A percentile compares a stretch with the other conserved stretches of the same genome.
Evolutionary conservation across 2,797 vertebrate species (phyloP).

Genomic region (Triplophysa yarkandensis): DNA sequence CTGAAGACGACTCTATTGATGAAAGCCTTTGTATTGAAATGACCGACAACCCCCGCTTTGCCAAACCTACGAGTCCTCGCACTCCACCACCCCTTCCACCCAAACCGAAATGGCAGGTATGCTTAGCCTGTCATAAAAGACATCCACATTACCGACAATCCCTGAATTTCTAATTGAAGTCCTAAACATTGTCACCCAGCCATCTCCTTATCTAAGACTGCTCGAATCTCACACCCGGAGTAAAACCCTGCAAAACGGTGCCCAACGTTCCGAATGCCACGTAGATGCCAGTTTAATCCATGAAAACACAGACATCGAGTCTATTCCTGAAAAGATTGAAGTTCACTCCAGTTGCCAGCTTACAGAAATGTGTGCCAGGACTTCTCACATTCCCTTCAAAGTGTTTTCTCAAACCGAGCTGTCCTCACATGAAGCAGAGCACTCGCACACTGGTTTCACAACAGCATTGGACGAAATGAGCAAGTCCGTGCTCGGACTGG

Average conservation of each 20-base stretch:
- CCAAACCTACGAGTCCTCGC: constrained; percentile 74
- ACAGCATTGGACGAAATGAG: constrained; percentile 76
- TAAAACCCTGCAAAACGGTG: constrained; percentile 10
- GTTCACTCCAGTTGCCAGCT: constrained; percentile 5
- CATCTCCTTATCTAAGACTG: constrained; percentile 75
- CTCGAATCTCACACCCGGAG: constrained; percentile 61
- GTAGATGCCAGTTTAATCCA: neutral
- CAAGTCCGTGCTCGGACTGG: constrained; percentile 76
- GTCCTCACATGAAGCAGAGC: neutral
- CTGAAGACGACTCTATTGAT: constrained; percentile 52
- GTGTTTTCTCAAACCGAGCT: constrained; percentile 17
- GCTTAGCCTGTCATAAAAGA: constrained; percentile 44
- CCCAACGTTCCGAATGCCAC: neutral
- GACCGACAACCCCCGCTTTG: constrained; percentile 82
- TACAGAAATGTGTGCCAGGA: constrained; percentile 11
- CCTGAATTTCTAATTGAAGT: neutral
- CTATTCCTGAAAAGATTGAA: constrained; percentile 10
- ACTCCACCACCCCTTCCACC: constrained; percentile 65
- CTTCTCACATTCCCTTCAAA: constrained; percentile 63
- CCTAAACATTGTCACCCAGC: constrained; percentile 58
- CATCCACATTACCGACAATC: too few species aligned
- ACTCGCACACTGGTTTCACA: constrained; percentile 57
- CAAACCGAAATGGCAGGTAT: constrained; percentile 91
- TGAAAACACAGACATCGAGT: constrained; percentile 56
- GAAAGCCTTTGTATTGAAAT: constrained; percentile 69